Percentiles rank a stretch among this genome's conserved stretches.
Conservation (phyloP, 1,140 invertebrate genomes). For the Brachionus koreanus region DNA sequence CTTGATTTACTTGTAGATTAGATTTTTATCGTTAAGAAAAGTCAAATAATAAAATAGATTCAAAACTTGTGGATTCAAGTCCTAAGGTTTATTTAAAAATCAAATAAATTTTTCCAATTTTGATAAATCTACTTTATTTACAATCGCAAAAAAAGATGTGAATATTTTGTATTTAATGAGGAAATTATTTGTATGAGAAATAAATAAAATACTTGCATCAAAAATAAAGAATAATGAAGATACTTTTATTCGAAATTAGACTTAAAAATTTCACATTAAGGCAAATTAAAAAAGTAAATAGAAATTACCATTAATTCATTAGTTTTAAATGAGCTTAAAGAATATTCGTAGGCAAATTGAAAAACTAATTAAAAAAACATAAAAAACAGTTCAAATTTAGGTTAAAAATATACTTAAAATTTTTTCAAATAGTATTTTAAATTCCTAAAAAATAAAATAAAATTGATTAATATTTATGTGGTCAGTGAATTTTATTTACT, state of each 20-base stretch:
- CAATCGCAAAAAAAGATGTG: not conserved
- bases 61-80: not conserved
- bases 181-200: not conserved
- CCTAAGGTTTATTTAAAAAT: not conserved
- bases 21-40: not conserved
- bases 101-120: not conserved
- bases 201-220: not conserved
- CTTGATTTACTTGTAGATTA: not conserved
- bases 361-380: constrained; percentile 8
- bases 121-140: not conserved
- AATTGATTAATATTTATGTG: not conserved
- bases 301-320: not conserved
- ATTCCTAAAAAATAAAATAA: not conserved
- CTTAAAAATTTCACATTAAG: not conserved
- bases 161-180: not conserved
- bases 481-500: constrained; percentile 9
- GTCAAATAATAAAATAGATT: not conserved
- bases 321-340: not conserved
- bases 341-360: not conserved
- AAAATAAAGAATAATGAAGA: not conserved
- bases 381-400: constrained; percentile 20
- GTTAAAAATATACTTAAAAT: constrained; percentile 29
- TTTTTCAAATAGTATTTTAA: not conserved
- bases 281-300: not conserved
- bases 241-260: not conserved